Conservation (phyloP, 2,113 vertebrate species). For the Syrmaticus mikado region DNA sequence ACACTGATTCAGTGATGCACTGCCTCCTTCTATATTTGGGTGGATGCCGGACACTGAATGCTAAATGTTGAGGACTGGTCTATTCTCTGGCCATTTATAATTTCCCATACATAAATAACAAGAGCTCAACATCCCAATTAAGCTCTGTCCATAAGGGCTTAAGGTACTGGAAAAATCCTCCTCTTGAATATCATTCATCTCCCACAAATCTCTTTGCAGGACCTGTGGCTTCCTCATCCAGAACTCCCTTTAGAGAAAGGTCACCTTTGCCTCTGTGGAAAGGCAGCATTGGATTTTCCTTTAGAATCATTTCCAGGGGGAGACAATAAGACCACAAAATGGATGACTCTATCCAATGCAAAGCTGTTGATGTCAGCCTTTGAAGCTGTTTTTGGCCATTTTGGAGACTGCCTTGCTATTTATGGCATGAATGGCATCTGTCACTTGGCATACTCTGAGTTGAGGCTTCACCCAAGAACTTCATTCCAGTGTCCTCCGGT, state of each 20-base stretch:
- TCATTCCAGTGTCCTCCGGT: not conserved
- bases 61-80: not conserved
- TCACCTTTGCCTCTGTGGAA: not conserved
- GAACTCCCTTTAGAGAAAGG: not conserved
- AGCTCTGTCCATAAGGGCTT: not conserved
- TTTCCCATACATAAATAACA: not conserved
- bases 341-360: not conserved
- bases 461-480: not conserved
- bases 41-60: not conserved
- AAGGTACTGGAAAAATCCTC: not conserved
- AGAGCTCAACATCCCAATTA: not conserved
- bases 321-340: not conserved
- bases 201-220: not conserved
- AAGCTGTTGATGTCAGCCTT: not conserved
- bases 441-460: not conserved
- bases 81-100: not conserved
- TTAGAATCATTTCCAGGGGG: not conserved
- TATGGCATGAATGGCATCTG: not conserved
- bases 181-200: not conserved
- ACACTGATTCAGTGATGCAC: not conserved
- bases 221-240: not conserved
- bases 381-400: not conserved
- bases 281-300: not conserved
- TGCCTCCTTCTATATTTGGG: not conserved
- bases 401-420: not conserved